Conservation (phyloP, 2,888 invertebrate species). For the Serripes groenlandicus region DNA sequence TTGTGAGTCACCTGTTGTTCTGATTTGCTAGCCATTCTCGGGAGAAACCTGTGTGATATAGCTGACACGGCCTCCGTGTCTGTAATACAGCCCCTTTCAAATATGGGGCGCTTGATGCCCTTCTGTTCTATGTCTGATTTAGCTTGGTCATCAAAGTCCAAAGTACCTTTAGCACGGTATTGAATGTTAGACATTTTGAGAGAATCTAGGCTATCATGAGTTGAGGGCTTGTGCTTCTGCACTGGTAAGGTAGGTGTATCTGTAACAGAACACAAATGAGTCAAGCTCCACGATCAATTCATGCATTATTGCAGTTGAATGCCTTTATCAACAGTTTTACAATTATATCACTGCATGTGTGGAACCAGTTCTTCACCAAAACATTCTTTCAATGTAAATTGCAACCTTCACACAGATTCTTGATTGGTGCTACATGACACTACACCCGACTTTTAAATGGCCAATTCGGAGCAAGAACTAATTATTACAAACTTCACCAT, state of each 20-base stretch:
- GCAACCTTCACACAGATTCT: too few relatives aligned
- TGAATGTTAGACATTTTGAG: neutral
- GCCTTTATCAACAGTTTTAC: too few relatives aligned
- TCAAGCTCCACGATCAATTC: too few relatives aligned
- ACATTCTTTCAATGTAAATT: too few relatives aligned
- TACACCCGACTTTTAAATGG: too few relatives aligned
- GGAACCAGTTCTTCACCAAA: too few relatives aligned
- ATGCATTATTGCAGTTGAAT: too few relatives aligned
- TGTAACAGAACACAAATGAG: neutral
- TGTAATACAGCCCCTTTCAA: conserved; percentile 28
- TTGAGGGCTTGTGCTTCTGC: neutral
- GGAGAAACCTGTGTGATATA: conserved; percentile 33
- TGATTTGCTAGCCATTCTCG: neutral
- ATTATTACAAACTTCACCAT: too few relatives aligned
- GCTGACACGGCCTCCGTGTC: conserved; percentile 41
- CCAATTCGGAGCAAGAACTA: too few relatives aligned
- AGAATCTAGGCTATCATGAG: neutral
- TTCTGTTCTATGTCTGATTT: conserved; percentile 42
- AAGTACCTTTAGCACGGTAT: neutral
- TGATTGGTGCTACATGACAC: too few relatives aligned
- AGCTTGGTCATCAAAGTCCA: neutral
- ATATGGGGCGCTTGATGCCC: neutral
- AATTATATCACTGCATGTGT: too few relatives aligned
- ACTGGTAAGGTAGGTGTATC: conserved; percentile 2
- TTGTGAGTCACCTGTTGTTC: neutral